These are phyloP conservation scores for Spilogale gracilis DNA, from an alignment of 2,113 vertebrate genomes.

Conservation along the genomic window DNA sequence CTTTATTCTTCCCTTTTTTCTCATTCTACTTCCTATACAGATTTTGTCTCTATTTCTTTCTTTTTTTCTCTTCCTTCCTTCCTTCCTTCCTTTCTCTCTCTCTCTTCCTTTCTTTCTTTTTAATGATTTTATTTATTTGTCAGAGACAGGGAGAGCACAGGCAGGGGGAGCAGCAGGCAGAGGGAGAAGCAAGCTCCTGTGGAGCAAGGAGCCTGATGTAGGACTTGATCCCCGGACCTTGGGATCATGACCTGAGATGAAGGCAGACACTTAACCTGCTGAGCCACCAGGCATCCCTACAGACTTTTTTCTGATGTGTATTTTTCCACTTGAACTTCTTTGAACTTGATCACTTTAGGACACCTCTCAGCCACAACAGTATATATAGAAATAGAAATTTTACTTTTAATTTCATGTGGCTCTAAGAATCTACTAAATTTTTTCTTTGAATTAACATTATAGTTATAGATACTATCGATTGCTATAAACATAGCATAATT, in stretches of 20 bases:
- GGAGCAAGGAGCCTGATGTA: no score
- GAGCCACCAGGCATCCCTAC: no score
- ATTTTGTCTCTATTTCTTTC: neutral
- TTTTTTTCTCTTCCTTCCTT: no score
- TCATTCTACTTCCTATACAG: neutral
- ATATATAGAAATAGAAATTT: neutral
- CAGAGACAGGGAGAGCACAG: no score
- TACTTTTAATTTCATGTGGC: neutral
- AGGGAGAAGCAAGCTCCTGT: no score
- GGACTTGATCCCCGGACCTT: no score
- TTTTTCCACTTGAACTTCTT: constrained; percentile 26
- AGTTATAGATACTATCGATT: neutral
- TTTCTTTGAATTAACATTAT: neutral
- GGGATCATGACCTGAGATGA: no score
- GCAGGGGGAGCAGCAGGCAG: no score
- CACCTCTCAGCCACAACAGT: neutral
- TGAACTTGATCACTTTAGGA: neutral
- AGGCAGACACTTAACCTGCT: no score
- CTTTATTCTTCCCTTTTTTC: neutral
- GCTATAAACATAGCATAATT: neutral
- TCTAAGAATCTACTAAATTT: neutral
- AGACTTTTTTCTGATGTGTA: neutral
- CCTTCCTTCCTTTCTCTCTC: no score
- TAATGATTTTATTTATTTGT: no score
- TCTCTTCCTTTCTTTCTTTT: no score